Conservation (phyloP, 2,797 vertebrate species). For the Smutsia temminckii region DNA sequence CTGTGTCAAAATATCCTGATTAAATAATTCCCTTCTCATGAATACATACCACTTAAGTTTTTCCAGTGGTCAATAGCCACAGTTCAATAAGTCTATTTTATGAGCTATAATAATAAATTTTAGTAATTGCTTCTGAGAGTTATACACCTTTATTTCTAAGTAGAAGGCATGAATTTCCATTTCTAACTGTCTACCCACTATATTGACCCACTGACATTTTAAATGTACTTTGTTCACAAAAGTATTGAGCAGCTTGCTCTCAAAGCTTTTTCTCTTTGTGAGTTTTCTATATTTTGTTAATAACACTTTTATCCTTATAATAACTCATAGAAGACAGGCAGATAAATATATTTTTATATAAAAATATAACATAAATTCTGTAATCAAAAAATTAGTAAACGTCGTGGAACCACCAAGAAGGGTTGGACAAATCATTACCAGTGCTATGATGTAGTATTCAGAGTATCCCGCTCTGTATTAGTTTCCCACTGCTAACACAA, state of each 20-base stretch:
- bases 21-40: background rate
- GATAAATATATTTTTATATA: background rate
- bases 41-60: slow-evolving; percentile 19
- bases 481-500: background rate
- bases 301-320: background rate
- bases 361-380: background rate
- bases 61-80: background rate
- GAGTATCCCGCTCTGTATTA: background rate
- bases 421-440: background rate
- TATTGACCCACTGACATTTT: background rate
- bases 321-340: background rate
- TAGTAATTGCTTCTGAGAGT: slow-evolving; percentile 16
- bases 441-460: background rate
- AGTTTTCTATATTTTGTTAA: background rate
- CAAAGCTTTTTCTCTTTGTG: background rate
- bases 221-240: background rate
- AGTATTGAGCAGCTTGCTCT: background rate
- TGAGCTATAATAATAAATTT: slow-evolving; percentile 13
- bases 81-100: background rate
- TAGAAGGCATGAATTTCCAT: background rate
- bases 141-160: background rate
- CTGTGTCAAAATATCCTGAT: slow-evolving; percentile 8
- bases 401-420: background rate
- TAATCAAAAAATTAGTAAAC: background rate
- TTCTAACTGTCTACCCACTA: background rate